Evolutionary conservation across 2,797 vertebrate species (phyloP), one percentile per base, ranked within the genome.

Genomic region (Austrolebias charrua): DNA sequence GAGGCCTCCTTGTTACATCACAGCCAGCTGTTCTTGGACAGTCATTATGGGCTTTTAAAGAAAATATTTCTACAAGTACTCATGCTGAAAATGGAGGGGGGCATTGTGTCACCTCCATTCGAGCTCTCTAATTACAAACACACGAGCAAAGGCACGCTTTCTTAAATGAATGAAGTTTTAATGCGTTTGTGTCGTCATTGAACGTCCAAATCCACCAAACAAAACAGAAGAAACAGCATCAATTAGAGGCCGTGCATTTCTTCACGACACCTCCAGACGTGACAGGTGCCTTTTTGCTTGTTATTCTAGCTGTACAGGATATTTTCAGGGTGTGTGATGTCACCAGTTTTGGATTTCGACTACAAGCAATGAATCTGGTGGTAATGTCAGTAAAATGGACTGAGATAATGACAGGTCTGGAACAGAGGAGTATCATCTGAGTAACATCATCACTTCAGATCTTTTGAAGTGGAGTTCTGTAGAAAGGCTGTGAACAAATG

Each of bases 1-100:
- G 50, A 76, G 55, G 38, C 67, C 78, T 84, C 73, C 75, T 73
- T 78, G 56, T 88, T 78, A 86, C 77, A 76, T 89, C 83, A 88
- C 48, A 58, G 40, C 76, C 81, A 86, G 77, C 84, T 86, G 85
- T 65, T 85, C 68, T 60, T 42, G 57, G 73, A 74, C 55, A 47
- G 45, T 18, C 31, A 75, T 72, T 64, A 33, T 65, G 68, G 67
- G 83, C 69, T 49, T 70, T 59, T 73, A 67, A 52, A 73, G 55
- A 68, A 24, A 1, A 61, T 56, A 76, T 74, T 49, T 56, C 64
- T 71, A 15, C 33, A 63, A 63, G 52, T 52, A 10, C 38, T 68
- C 33, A n/a, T 61, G 68, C 65, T 45, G 11, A 66, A 76, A 71
- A 75, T 74, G 75, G 65, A 9, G 60, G 59, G 46, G 55, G 75